These are phyloP conservation scores for Alloscopus bannaensis DNA, from an alignment of 2,888 invertebrate genomes.

Conservation along the genomic window DNA sequence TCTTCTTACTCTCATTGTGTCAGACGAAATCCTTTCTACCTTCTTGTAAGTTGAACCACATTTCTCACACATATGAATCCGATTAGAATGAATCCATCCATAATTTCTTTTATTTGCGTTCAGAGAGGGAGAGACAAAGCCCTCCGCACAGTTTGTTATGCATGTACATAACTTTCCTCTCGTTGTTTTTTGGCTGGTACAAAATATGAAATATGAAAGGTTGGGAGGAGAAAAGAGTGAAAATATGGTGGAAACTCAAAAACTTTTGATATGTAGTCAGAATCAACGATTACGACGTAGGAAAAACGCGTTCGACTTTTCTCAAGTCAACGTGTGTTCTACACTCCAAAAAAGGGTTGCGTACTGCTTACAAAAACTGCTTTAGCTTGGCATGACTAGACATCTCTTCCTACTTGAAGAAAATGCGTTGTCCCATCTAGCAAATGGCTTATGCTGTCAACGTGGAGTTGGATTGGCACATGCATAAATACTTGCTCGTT, in stretches of 20 bases:
- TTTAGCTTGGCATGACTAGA: too few relatives aligned
- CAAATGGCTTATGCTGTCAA: too few relatives aligned
- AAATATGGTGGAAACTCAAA: not conserved
- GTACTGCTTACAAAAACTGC: too few relatives aligned
- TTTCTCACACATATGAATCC: conserved; percentile 15
- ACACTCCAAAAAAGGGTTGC: too few relatives aligned
- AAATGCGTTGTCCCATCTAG: too few relatives aligned
- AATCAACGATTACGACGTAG: not conserved
- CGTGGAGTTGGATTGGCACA: too few relatives aligned
- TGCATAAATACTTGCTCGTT: too few relatives aligned
- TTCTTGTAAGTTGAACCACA: conserved; percentile 13
- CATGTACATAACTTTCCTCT: not conserved
- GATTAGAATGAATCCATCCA: conserved; percentile 34
- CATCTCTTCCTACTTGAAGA: too few relatives aligned
- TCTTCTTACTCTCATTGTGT: not conserved
- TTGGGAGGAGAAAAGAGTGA: too few relatives aligned
- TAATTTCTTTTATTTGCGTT: conserved; percentile 31
- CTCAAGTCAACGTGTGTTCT: too few relatives aligned
- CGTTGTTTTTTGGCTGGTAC: not conserved
- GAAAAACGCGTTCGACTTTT: not conserved
- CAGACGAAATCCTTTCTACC: not conserved
- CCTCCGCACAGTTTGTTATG: not conserved
- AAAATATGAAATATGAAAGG: not conserved
- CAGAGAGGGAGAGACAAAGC: conserved; percentile 10
- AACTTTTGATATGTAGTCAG: conserved; percentile 20